A percentile compares a stretch with the other conserved stretches of the same genome.
Evolutionary conservation across 2,797 vertebrate species (phyloP).

Genomic region (Halcyon chelicuti): DNA sequence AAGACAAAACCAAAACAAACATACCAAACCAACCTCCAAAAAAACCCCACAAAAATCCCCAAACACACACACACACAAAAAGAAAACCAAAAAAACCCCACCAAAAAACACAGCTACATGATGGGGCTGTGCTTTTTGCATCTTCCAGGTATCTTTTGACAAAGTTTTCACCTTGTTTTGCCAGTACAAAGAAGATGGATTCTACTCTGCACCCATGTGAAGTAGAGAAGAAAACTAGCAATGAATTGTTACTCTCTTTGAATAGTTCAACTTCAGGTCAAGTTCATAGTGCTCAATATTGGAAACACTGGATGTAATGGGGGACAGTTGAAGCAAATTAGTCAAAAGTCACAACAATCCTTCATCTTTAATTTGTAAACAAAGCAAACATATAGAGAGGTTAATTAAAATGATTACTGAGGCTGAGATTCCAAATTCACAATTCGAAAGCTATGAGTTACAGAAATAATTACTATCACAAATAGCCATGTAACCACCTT

Average conservation of each 20-base stretch:
- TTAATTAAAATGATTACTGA: neutral
- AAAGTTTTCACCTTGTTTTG: neutral
- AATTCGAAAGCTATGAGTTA: neutral
- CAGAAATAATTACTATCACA: neutral
- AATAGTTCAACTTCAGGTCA: neutral
- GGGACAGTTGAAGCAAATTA: neutral
- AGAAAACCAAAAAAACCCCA: neutral
- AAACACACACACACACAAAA: no score
- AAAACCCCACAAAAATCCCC: no score
- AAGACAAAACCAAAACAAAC: no score
- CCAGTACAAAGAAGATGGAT: neutral
- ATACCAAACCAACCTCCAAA: no score
- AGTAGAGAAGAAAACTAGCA: neutral
- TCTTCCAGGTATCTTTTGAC: neutral
- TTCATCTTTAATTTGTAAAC: neutral
- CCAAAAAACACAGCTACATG: neutral
- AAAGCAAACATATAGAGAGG: neutral
- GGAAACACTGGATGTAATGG: neutral
- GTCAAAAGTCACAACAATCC: neutral
- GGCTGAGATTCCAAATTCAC: neutral
- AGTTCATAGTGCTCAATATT: neutral
- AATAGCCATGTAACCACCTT: neutral
- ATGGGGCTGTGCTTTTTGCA: neutral
- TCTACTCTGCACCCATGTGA: neutral
- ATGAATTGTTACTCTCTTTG: neutral